phyloP scores from a whole-genome alignment of 1,140 invertebrate genomes.

The Forficula auricularia region DNA sequence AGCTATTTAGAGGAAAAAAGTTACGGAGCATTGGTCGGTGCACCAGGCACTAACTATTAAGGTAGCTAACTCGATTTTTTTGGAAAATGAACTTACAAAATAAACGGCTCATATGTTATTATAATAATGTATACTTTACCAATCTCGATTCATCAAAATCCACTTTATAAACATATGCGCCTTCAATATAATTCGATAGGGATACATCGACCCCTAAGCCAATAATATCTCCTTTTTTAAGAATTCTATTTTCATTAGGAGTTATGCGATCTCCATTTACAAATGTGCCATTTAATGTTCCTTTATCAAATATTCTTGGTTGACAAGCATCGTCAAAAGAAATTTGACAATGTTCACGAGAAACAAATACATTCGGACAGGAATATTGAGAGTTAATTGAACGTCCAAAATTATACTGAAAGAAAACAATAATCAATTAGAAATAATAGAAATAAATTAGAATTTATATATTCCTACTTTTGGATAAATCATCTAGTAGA shows the following conservation, averaged over 20 bases:
- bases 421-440: constrained; percentile 1
- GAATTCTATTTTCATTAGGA: constrained; percentile 14
- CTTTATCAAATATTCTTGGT: constrained; percentile 16
- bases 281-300: constrained; percentile 13
- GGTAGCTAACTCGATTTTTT: too few relatives aligned
- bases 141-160: too few relatives aligned
- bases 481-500: too few relatives aligned
- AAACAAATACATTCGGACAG: constrained; percentile 16
- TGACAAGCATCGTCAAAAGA: constrained; percentile 8
- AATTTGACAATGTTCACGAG: constrained; percentile 20
- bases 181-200: constrained; percentile 15
- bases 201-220: constrained; percentile 19
- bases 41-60: too few relatives aligned
- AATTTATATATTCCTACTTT: too few relatives aligned
- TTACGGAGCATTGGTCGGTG: too few relatives aligned
- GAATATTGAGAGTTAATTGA: constrained; percentile 15
- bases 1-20: too few relatives aligned
- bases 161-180: constrained; percentile 7
- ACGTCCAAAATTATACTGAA: constrained; percentile 21
- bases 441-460: too few relatives aligned
- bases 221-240: constrained; percentile 17
- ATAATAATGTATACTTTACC: too few relatives aligned
- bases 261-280: constrained; percentile 9
- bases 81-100: too few relatives aligned
- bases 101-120: too few relatives aligned